These are phyloP conservation scores for Palythoa caribaeorum DNA, from an alignment of 92 coral and sea anemone species.

Conservation along the genomic window DNA sequence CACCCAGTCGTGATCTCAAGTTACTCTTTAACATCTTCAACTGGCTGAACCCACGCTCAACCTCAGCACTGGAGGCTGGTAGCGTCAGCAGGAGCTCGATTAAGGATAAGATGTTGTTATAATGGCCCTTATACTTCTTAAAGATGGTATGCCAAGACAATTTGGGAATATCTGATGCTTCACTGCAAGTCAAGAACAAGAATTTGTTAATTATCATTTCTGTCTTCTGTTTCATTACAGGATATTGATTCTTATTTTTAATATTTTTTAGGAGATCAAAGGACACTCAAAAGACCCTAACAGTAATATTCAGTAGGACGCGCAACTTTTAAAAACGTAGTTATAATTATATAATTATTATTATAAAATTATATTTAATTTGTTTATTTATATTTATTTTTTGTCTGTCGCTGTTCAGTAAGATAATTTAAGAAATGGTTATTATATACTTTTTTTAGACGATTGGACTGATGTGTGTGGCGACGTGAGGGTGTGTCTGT, in stretches of 20 bases:
- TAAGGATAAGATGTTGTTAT: conserved; percentile 4
- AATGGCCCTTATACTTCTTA: background rate
- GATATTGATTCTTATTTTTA: background rate
- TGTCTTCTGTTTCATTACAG: background rate
- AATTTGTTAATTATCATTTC: background rate
- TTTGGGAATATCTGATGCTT: background rate
- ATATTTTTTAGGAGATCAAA: conserved; percentile 1
- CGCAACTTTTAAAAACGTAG: background rate
- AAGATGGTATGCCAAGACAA: conserved; percentile 4
- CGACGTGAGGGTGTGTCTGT: too few species aligned
- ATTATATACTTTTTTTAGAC: too few species aligned
- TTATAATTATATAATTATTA: background rate
- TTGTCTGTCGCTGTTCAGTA: background rate
- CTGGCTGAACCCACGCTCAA: conserved; percentile 20
- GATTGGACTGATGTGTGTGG: too few species aligned
- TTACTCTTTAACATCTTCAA: conserved; percentile 5
- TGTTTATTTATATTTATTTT: background rate
- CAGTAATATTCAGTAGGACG: conserved; percentile 5
- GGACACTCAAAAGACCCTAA: background rate
- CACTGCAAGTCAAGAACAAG: conserved; percentile 7
- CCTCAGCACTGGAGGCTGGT: conserved; percentile 31
- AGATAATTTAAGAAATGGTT: background rate
- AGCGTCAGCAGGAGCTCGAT: conserved; percentile 12
- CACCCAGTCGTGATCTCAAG: conserved; percentile 15
- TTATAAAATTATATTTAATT: background rate